Conservation (phyloP, 2,888 invertebrate genomes). For the Hofmannophila pseudospretella region DNA sequence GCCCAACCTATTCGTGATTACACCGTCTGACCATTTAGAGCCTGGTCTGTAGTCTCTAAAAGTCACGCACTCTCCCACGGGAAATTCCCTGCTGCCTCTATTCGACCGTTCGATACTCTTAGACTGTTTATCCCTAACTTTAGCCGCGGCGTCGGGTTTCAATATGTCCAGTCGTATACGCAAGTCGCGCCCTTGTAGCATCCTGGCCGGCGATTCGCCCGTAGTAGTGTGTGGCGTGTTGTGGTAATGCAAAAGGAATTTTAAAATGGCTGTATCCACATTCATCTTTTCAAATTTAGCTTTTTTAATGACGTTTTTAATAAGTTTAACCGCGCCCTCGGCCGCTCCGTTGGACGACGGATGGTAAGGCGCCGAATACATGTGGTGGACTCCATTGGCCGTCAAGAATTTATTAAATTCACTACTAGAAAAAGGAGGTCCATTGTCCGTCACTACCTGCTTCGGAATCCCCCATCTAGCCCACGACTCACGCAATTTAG, state of each 20-base stretch:
- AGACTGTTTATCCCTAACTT: too few relatives aligned
- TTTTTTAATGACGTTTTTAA: constrained; percentile 15
- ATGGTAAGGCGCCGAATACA: constrained; percentile 14
- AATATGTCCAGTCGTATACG: constrained; percentile 19
- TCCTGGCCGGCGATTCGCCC: constrained; percentile 14
- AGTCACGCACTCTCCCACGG: too few relatives aligned
- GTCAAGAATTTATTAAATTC: constrained; percentile 17
- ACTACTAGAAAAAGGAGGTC: constrained; percentile 20
- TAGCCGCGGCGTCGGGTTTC: too few relatives aligned
- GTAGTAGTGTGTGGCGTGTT: constrained; percentile 16
- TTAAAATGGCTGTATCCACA: constrained; percentile 7
- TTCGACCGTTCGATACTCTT: too few relatives aligned
- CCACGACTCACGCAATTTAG: constrained; percentile 15
- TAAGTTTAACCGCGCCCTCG: constrained; percentile 15
- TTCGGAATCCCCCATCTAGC: constrained; percentile 20
- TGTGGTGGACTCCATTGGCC: constrained; percentile 14
- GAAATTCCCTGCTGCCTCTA: too few relatives aligned
- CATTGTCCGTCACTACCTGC: constrained; percentile 22
- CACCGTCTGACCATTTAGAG: too few relatives aligned
- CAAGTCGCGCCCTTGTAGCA: constrained; percentile 16
- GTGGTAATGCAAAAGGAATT: constrained; percentile 15
- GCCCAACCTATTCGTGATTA: too few relatives aligned
- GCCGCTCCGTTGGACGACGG: constrained; percentile 19
- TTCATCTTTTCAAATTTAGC: constrained; percentile 5
- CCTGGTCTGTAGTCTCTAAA: too few relatives aligned